These are phyloP conservation scores for Crypturellus tataupa DNA, from an alignment of 2,797 vertebrate species.

Conservation along the genomic window DNA sequence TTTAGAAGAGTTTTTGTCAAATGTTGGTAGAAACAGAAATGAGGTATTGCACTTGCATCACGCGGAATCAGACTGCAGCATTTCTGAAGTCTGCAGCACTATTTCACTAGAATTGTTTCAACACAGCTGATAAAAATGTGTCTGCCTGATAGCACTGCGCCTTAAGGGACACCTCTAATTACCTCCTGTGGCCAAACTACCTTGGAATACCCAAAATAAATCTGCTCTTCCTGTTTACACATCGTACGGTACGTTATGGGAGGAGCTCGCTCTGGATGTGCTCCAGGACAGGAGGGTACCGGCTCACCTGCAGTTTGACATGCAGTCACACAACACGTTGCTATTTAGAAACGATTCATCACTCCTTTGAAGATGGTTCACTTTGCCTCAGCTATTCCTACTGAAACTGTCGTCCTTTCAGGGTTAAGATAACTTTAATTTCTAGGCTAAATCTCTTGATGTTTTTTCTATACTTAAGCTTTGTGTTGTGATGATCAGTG, in stretches of 20 bases:
- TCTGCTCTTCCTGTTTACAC: background rate
- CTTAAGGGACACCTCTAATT: accelerated
- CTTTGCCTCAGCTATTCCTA: background rate
- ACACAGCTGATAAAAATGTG: background rate
- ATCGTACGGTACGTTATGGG: accelerated
- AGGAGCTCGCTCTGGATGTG: background rate
- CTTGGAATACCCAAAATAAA: background rate
- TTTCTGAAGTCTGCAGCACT: background rate
- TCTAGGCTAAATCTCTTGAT: constrained; percentile 8
- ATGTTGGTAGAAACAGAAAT: background rate
- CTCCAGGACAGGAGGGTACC: background rate
- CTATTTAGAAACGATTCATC: background rate
- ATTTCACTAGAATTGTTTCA: background rate
- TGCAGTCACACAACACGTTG: background rate
- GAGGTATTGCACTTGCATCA: background rate
- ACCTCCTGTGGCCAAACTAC: accelerated
- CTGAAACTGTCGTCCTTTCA: background rate
- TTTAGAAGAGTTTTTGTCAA: background rate
- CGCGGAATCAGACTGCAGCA: too few species aligned
- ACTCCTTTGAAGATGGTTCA: background rate
- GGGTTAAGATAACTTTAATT: background rate
- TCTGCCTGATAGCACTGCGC: background rate
- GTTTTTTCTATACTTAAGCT: background rate
- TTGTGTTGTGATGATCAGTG: background rate
- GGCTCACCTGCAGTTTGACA: background rate